phyloP scores from a whole-genome alignment of 2,888 invertebrate genomes.

The Trichopria drosophilae region DNA sequence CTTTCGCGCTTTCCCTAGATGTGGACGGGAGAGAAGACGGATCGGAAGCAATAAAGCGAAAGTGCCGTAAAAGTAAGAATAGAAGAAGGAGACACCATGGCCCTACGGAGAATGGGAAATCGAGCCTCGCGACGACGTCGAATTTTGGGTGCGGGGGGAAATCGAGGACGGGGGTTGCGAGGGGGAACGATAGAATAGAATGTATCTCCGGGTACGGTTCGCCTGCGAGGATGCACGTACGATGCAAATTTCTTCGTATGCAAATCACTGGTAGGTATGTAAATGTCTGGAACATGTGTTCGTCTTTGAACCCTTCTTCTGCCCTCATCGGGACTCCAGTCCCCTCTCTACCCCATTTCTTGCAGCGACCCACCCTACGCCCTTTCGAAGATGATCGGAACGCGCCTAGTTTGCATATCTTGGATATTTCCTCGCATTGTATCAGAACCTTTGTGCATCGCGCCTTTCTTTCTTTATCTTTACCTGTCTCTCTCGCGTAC shows the following conservation, averaged over 20 bases:
- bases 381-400: constrained; percentile 57
- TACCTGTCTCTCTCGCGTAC: constrained; percentile 37
- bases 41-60: constrained; percentile 9
- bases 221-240: constrained; percentile 47
- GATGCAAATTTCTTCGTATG: constrained; percentile 57
- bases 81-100: constrained; percentile 13
- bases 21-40: constrained; percentile 16
- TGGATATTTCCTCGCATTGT: constrained; percentile 59
- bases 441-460: constrained; percentile 51
- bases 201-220: constrained; percentile 33
- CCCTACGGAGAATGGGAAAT: constrained; percentile 23
- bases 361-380: constrained; percentile 37
- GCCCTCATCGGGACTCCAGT: constrained; percentile 35
- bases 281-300: constrained; percentile 55
- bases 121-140: no score
- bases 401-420: constrained; percentile 56
- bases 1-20: constrained; percentile 39
- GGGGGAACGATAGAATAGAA: no score
- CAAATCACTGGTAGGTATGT: constrained; percentile 54
- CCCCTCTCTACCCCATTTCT: constrained; percentile 21
- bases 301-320: constrained; percentile 55
- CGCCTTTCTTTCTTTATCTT: no score
- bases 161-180: no score
- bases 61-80: constrained; percentile 14
- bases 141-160: no score